Base-by-base conservation (phyloP, 2,797 vertebrate genomes). In the Enteromius unitaeniatus region DNA sequence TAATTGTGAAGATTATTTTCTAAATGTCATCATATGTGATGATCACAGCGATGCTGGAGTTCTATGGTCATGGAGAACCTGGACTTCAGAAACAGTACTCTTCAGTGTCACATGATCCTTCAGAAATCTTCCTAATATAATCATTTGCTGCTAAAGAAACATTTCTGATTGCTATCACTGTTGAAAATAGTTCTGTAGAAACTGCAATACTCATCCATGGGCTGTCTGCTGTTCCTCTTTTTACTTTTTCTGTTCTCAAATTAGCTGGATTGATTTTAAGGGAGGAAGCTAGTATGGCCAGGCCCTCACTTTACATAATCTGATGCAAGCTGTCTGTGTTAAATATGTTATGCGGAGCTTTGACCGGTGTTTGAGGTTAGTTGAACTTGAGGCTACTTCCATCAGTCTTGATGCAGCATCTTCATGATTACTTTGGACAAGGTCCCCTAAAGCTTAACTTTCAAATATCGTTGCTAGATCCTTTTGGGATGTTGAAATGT, bases 161-260 rank as follows among this genome's bases (percentile, higher is more conserved):
- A 11, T 58, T 23, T 55, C 49, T 21, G 3, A 55, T n/a, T 55
- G 21, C 8, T 55, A n/a, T 10, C 21, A 58, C 11, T 23, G n/a
- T 58, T 58, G 53, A 55, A 55, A n/a, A 55, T n/a, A 55, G 53
- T 53, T 74, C 72, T 74, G 19, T 31, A 74, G 72, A 53, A 74
- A 15, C 6, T 74, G 28, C 10, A 31, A 47, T 14, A 8, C 14
- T 31, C 14, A 17, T 64, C 14, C 6, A 64, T 28, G 58, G 23
- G 26, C 17, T 9, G 21, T 60, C 6, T 23, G 53, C 2, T 15
- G 53, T 40, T 76, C 51, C 74, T 10, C 74, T 76, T 76, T 73
- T 76, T 76, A 76, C 53, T 40, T 76, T 34, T n/a, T 6, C 31
- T 37, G 19, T 8, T 40, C 31, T 76, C 14, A 34, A 4, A 17